These are phyloP conservation scores for Adelphocoris suturalis DNA, from an alignment of 2,888 invertebrate genomes.

Conservation along the genomic window DNA sequence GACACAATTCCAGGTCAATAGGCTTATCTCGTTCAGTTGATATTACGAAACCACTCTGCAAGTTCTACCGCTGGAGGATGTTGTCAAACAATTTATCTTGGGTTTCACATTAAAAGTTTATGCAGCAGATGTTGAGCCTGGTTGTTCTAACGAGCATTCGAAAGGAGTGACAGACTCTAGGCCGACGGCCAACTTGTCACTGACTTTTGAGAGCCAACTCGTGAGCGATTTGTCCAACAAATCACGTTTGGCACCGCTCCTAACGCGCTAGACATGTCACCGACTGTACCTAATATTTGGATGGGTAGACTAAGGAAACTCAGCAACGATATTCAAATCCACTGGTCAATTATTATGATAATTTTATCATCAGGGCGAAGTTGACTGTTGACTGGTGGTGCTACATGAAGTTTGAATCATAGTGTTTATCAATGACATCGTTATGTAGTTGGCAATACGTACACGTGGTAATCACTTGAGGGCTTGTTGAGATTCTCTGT, in stretches of 20 bases:
- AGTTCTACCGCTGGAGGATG: neutral
- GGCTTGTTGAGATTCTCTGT: no score
- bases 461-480: no score
- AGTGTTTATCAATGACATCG: no score
- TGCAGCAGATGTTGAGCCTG: slow-evolving; percentile 32
- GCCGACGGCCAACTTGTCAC: slow-evolving; percentile 25
- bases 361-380: no score
- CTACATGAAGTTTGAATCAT: no score
- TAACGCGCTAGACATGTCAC: slow-evolving; percentile 30
- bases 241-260: slow-evolving; percentile 46
- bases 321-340: no score
- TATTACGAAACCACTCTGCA: no score
- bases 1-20: no score
- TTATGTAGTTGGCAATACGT: no score
- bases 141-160: slow-evolving; percentile 29
- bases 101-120: slow-evolving; percentile 13
- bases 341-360: no score
- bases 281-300: neutral
- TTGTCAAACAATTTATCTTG: neutral
- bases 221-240: slow-evolving; percentile 44
- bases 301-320: neutral
- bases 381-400: no score
- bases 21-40: no score
- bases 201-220: neutral
- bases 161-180: slow-evolving; percentile 9